phyloP scores from a whole-genome alignment of 2,797 vertebrate genomes.

The Acanthurus tractus region DNA sequence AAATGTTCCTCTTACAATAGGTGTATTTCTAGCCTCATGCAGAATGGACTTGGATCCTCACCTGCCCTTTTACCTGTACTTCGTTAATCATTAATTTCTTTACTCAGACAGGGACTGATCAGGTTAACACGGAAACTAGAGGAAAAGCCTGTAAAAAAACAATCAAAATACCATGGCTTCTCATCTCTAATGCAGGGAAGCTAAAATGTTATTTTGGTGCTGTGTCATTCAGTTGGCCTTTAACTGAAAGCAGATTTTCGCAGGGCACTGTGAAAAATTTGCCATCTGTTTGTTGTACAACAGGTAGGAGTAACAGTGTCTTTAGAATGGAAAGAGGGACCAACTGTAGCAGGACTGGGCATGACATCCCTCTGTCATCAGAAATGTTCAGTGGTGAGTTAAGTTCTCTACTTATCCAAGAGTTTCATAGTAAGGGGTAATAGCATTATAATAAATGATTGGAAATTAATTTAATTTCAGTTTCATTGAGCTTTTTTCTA shows the following conservation, averaged over 20 bases:
- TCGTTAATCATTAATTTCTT: constrained; percentile 82
- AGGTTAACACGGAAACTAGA: constrained; percentile 40
- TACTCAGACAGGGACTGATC: constrained; percentile 49
- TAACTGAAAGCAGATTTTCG: neutral
- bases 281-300: neutral
- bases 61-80: constrained; percentile 64
- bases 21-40: neutral
- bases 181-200: neutral
- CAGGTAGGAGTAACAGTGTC: neutral
- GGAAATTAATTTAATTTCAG: no score
- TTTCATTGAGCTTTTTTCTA: no score
- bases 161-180: neutral
- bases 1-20: neutral
- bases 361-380: constrained; percentile 85
- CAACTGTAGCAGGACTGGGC: constrained; percentile 84
- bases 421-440: no score
- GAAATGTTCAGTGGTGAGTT: constrained; percentile 85
- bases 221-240: neutral
- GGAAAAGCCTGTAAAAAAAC: neutral
- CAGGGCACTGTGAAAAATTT: neutral
- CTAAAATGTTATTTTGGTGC: neutral
- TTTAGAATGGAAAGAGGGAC: constrained; percentile 63
- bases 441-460: neutral
- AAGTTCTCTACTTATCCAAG: neutral
- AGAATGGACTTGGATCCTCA: constrained; percentile 79